These are phyloP conservation scores for Microctenopoma lineatum DNA, from an alignment of 2,797 vertebrate species.

Conservation along the genomic window DNA sequence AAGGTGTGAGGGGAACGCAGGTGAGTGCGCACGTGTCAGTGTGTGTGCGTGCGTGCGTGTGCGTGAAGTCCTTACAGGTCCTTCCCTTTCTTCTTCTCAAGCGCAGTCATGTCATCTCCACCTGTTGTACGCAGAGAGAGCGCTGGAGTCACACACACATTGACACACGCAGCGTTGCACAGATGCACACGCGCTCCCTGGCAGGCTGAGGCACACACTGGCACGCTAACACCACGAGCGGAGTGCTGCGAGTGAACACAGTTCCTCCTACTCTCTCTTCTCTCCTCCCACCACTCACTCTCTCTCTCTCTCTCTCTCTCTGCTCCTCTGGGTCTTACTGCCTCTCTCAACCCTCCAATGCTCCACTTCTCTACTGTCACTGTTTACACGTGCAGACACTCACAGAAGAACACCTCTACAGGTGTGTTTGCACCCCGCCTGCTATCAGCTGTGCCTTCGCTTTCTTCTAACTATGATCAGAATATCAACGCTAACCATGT, in stretches of 20 bases:
- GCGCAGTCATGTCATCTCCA: constrained; percentile 82
- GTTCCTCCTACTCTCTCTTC: constrained; percentile 62
- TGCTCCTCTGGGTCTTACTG: constrained; percentile 78
- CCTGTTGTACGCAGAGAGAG: constrained; percentile 76
- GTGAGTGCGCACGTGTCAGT: constrained; percentile 16
- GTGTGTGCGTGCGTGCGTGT: constrained; percentile 14
- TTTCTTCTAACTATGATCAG: background rate
- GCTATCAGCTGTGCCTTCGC: background rate
- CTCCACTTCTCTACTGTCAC: constrained; percentile 34
- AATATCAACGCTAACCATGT: too few relatives aligned
- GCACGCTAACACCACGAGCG: constrained; percentile 53
- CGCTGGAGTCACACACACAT: constrained; percentile 73
- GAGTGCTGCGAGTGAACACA: constrained; percentile 48
- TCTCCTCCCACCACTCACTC: constrained; percentile 49
- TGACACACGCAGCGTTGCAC: constrained; percentile 51
- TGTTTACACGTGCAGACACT: background rate
- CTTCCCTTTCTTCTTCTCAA: constrained; percentile 79
- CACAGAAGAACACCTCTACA: constrained; percentile 1
- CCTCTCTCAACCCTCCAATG: constrained; percentile 48
- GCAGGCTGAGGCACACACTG: constrained; percentile 74
- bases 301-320: constrained; percentile 12
- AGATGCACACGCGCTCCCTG: constrained; percentile 60
- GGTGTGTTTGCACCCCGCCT: background rate
- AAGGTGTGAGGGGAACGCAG: constrained; percentile 64
- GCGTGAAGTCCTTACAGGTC: constrained; percentile 76